Conservation (phyloP, 2,888 invertebrate species). For the Keiferia lycopersicella region DNA sequence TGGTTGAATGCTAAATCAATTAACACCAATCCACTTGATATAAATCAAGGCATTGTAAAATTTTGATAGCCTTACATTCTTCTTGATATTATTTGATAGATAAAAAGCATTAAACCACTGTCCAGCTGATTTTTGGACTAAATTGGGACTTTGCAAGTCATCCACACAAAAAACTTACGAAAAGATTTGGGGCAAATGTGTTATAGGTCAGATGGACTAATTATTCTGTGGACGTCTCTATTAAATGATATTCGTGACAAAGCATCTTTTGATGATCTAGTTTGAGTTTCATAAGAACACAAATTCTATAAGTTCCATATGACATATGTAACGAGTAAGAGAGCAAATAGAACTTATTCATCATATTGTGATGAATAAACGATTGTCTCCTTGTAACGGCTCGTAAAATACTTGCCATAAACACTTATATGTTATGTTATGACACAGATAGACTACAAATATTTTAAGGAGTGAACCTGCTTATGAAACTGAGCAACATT, state of each 20-base stretch:
- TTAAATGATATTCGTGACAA: background rate
- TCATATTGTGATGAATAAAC: no score
- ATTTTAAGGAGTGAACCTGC: no score
- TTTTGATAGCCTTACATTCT: background rate
- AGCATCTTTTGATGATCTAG: background rate
- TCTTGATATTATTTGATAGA: background rate
- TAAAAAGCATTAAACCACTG: background rate
- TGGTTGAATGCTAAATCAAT: slow-evolving; percentile 31
- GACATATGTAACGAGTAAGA: no score
- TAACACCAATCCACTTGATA: slow-evolving; percentile 33
- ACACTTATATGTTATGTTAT: no score
- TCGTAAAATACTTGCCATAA: no score
- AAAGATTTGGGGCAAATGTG: background rate
- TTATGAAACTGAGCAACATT: no score
- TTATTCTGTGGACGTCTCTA: background rate
- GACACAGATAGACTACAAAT: no score
- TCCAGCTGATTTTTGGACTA: background rate
- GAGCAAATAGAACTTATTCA: no score
- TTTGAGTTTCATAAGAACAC: background rate
- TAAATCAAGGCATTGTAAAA: background rate
- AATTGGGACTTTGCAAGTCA: background rate
- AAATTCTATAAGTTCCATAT: no score
- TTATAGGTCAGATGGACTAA: background rate
- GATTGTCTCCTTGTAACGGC: no score
- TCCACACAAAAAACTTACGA: background rate